Conservation (phyloP, 1,140 invertebrate species). For the Bombus confusus region DNA sequence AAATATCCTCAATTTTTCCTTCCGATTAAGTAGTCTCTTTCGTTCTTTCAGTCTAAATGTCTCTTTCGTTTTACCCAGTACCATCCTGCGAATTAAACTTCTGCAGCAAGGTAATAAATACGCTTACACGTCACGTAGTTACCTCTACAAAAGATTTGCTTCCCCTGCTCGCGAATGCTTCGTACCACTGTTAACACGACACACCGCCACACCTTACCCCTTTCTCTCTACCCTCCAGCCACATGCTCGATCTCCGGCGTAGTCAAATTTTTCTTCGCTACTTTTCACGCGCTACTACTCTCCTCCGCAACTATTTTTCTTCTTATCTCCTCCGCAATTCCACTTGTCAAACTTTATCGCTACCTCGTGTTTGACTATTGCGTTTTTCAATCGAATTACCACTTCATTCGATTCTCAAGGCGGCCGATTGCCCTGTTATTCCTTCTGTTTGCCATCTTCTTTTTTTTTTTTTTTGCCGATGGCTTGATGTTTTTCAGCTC, state of each 20-base stretch:
- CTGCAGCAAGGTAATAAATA: slow-evolving; percentile 56
- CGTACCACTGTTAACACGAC: slow-evolving; percentile 29
- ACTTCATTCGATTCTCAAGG: background rate
- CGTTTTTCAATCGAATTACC: slow-evolving; percentile 26
- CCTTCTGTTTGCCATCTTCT: background rate
- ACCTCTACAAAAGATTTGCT: slow-evolving; percentile 57
- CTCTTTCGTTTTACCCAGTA: slow-evolving; percentile 1
- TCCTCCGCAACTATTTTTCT: background rate
- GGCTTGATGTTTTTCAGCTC: background rate
- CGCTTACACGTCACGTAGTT: slow-evolving; percentile 55
- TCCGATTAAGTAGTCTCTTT: no score
- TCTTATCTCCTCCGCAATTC: no score
- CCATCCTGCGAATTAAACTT: slow-evolving; percentile 59
- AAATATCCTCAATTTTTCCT: slow-evolving; percentile 8
- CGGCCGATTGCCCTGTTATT: background rate
- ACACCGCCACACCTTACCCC: background rate
- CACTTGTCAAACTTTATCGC: background rate
- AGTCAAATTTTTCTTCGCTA: slow-evolving; percentile 16
- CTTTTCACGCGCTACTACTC: background rate
- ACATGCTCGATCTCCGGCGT: slow-evolving; percentile 22
- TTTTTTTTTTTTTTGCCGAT: background rate
- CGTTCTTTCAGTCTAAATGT: background rate
- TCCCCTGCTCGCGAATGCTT: slow-evolving; percentile 23
- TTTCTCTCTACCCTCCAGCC: background rate
- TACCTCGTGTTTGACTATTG: slow-evolving; percentile 5